Conservation (phyloP, 2,888 invertebrate genomes). For the Andrena trimmerana region DNA sequence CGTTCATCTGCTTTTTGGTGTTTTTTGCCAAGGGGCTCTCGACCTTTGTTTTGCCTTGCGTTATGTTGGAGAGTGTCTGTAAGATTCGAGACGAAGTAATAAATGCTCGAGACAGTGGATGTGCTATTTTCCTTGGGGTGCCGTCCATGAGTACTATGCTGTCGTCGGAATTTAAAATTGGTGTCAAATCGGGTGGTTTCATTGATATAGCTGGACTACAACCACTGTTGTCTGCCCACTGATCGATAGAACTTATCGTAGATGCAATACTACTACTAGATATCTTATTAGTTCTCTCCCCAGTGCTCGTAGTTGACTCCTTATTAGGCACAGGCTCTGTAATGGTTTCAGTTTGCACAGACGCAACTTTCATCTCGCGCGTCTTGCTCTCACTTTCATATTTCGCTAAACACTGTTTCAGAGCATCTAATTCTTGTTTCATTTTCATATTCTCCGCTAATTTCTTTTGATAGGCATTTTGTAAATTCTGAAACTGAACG, state of each 20-base stretch:
- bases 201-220: slow-evolving; percentile 76
- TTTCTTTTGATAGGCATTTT: slow-evolving; percentile 75
- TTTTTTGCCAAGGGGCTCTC: slow-evolving; percentile 58
- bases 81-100: slow-evolving; percentile 82
- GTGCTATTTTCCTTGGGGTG: slow-evolving; percentile 64
- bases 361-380: slow-evolving; percentile 68
- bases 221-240: slow-evolving; percentile 80
- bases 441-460: slow-evolving; percentile 77
- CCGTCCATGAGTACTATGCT: slow-evolving; percentile 63
- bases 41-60: slow-evolving; percentile 73
- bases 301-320: slow-evolving; percentile 21
- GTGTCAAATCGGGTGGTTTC: slow-evolving; percentile 77
- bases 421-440: slow-evolving; percentile 75
- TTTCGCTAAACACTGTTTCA: slow-evolving; percentile 68
- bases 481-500: slow-evolving; percentile 70
- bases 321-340: slow-evolving; percentile 36
- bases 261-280: slow-evolving; percentile 74
- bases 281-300: slow-evolving; percentile 48
- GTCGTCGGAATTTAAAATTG: slow-evolving; percentile 76
- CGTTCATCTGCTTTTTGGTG: slow-evolving; percentile 51
- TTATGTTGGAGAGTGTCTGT: slow-evolving; percentile 81
- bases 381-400: slow-evolving; percentile 54
- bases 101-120: slow-evolving; percentile 78
- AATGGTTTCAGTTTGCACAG: slow-evolving; percentile 77
- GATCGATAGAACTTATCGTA: slow-evolving; percentile 75